Evolutionary conservation across 2,797 vertebrate genomes (phyloP).

Genomic region (Chelmon rostratus): DNA sequence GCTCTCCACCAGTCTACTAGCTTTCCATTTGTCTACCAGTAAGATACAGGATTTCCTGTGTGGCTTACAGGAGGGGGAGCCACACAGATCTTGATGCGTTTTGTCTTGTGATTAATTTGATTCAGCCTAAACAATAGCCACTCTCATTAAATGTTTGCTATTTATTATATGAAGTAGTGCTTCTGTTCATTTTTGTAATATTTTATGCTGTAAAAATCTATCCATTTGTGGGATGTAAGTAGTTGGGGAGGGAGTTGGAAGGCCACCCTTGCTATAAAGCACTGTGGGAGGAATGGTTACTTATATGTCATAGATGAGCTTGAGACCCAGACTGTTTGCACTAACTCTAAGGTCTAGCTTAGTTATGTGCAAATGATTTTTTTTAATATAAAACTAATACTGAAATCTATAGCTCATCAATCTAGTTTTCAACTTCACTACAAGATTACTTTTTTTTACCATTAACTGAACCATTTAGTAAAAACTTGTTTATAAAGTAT

Average conservation of each 20-base stretch:
- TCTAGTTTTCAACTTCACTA: not conserved
- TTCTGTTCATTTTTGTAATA: not conserved
- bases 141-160: not conserved
- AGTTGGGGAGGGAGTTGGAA: not conserved
- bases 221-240: not conserved
- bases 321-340: not conserved
- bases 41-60: not conserved
- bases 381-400: conserved; percentile 1
- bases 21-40: not conserved
- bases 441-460: not conserved
- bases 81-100: not conserved
- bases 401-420: not conserved
- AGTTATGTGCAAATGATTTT: not conserved
- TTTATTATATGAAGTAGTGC: not conserved
- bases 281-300: not conserved
- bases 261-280: not conserved
- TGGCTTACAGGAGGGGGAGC: not conserved
- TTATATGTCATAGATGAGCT: not conserved
- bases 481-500: conserved; percentile 22
- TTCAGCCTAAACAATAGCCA: not conserved
- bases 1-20: not conserved
- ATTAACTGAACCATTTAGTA: not conserved
- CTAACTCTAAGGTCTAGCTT: not conserved
- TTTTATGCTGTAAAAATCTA: not conserved
- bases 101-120: not conserved